Evolutionary conservation across 2,888 invertebrate species (phyloP), one percentile per base, ranked within the genome.

Genomic region (Diabrotica balteata): DNA sequence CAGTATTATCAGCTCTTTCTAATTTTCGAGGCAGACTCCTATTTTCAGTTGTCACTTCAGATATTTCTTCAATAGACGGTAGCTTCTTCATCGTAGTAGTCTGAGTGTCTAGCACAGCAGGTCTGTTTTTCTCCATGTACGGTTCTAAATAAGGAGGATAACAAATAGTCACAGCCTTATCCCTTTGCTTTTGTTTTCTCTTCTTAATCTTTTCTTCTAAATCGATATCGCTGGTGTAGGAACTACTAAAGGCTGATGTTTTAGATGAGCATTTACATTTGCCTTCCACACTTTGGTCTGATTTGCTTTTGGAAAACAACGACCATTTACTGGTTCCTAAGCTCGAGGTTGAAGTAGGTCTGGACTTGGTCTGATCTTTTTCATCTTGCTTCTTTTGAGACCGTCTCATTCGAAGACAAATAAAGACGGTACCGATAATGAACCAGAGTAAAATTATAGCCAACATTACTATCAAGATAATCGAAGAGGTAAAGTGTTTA

Each of bases 401-500:
- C 49, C 49, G 70, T 53, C 72, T 72, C 72, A 80, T 79, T 62
- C 77, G 74, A 59, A 80, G 83, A 66, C 83, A 84, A 61, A 83
- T 79, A 68, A 83, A 83, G 17, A 79, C 73, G 0, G 81, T 80
- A 0, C 83, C 84, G 43, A 83, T 70, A 10, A 82, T 64, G 68
- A 84, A 83, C 84, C 84, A 84, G n/a, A 82, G 72, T 22, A 82
- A 70, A 8, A 84, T 82, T 4, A 80, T 79, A 7, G 79, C 72
- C 51, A 84, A 67, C 63, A 82, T 78, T 0, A 80, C 80, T 45
- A 72, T 66, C n/a, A 80, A 58, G 9, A 79, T 65, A 22, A 77
- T 64, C 44, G 72, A 75, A 43, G 77, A 73, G 53, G 73, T 72
- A 9, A 66, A 59, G 8, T 50, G 51, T 42, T 68, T 75, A 63